These are phyloP conservation scores for Dasyprocta punctata DNA, from an alignment of 2,113 vertebrate species.

Conservation along the genomic window DNA sequence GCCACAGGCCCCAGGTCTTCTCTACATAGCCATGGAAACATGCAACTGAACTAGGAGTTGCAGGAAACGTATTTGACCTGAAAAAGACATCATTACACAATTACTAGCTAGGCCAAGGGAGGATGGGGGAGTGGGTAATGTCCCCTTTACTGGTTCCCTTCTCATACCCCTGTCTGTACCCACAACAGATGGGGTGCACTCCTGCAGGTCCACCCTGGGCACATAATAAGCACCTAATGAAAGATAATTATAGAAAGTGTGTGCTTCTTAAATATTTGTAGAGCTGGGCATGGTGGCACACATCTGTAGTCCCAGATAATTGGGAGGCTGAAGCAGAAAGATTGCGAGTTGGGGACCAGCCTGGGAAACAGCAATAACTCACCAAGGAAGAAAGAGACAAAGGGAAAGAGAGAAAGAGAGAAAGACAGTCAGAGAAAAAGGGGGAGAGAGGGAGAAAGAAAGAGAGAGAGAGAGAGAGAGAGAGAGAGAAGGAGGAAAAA, in stretches of 20 bases:
- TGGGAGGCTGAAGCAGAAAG: neutral
- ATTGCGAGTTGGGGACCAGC: neutral
- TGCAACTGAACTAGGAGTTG: neutral
- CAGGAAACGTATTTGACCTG: neutral
- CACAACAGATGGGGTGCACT: neutral
- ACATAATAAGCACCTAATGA: neutral
- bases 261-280: neutral
- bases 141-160: neutral
- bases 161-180: neutral
- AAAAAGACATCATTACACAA: neutral
- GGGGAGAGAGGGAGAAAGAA: neutral
- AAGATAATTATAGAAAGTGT: neutral
- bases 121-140: accelerated
- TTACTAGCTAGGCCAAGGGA: neutral
- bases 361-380: neutral
- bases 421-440: neutral
- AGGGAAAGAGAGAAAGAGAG: neutral
- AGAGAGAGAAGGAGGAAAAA: neutral
- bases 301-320: neutral
- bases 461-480: no score
- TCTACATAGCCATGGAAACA: neutral
- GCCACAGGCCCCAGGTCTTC: neutral
- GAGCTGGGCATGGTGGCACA: neutral
- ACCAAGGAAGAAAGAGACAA: neutral
- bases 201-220: neutral